phyloP scores from a whole-genome alignment of 2,888 invertebrate species.

The Cheilosia vulpina region DNA sequence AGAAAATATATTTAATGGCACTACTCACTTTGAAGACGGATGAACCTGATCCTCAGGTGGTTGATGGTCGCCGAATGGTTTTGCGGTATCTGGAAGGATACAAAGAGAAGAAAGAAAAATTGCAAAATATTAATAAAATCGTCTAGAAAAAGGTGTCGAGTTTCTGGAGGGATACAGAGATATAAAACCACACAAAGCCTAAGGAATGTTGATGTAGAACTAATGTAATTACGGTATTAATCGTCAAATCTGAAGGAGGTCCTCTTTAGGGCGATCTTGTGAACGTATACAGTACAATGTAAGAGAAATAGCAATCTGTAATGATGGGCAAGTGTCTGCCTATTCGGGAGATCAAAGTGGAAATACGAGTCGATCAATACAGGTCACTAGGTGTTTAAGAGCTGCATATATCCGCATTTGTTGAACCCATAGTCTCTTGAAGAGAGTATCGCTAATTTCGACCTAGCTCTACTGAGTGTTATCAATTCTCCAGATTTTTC shows the following conservation, averaged over 20 bases:
- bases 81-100: conserved; percentile 70
- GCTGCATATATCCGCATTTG: too few relatives aligned
- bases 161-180: conserved; percentile 34
- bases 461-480: too few relatives aligned
- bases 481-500: too few relatives aligned
- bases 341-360: too few relatives aligned
- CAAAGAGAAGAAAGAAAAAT: conserved; percentile 68
- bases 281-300: not conserved
- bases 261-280: not conserved
- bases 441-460: too few relatives aligned
- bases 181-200: conserved; percentile 38
- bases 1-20: conserved; percentile 19
- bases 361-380: too few relatives aligned
- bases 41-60: conserved; percentile 70
- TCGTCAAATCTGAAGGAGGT: conserved; percentile 20
- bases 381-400: too few relatives aligned
- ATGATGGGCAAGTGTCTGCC: too few relatives aligned
- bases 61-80: conserved; percentile 54
- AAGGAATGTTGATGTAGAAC: conserved; percentile 41
- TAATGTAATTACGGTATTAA: conserved; percentile 61
- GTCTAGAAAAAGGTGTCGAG: conserved; percentile 63
- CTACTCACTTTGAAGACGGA: conserved; percentile 64
- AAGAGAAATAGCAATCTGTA: not conserved
- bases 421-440: too few relatives aligned
- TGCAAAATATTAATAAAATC: conserved; percentile 72